Base-by-base conservation (phyloP, 2,888 invertebrate species). In the Tetramorium bicarinatum region DNA sequence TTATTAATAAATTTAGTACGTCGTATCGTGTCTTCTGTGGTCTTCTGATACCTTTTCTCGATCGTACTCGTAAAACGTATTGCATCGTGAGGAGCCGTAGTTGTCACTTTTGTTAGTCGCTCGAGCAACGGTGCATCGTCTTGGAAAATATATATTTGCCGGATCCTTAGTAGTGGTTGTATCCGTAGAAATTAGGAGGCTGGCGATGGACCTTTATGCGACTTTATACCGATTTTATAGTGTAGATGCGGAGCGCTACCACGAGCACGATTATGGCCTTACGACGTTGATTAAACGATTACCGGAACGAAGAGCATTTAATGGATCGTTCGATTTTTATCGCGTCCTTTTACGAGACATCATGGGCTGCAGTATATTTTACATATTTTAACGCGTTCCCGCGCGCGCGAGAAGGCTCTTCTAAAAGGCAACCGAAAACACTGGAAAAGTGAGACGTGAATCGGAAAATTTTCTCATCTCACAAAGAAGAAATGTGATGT, bases 1-100 rank as follows among this genome's bases (percentile, higher is more conserved):
- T 92, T 92, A 93, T 92, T 92, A 92, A 91, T 92, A 92, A 92
- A 91, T 92, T 93, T 87, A 90, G 72, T 84, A 66, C 69, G 81
- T 47, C 52, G 56, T 66, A 77, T 82, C 64, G 71, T 71, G 81
- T 34, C 29, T 34, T 34, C 75, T 81, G 56, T 29, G 25, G 8
- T 54, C 69, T 67, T 41, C 56, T 21, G 52, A 41, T 62, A 34
- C 2, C 21, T 67, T 67, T 54, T 61, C 69, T 79, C 74, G 41
- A 52, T 56, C 85, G 86, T 85, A 83, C 49, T 86, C 89, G 87
- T 91, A 92, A 93, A 92, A 93, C 54, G 9, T 18, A n/a, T 54
- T 44, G 87, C 88, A 87, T 87, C 87, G 34, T 75, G 41, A 76
- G 66, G 61, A 74, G 62, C 8, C 86, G 81, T 86, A 85, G 87